phyloP scores from a whole-genome alignment of 2,888 invertebrate genomes.

The Exephanes ischioxanthus region DNA sequence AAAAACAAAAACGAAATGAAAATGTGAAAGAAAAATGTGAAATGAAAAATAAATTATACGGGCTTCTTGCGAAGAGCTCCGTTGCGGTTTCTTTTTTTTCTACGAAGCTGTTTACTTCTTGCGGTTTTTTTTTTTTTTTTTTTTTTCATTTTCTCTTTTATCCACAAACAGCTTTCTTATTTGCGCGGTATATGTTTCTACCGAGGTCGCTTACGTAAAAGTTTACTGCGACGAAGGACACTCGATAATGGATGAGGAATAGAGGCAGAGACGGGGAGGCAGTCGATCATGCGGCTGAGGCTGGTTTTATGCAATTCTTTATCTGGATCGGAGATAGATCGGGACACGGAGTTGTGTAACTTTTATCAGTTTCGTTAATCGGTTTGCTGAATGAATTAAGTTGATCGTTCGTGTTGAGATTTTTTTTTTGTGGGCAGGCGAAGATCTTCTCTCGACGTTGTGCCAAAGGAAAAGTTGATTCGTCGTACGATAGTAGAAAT shows the following conservation, averaged over 20 bases:
- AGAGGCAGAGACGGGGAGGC: conserved; percentile 39
- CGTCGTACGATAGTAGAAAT: not conserved
- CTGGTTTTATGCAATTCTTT: conserved; percentile 9
- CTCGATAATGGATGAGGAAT: conserved; percentile 70
- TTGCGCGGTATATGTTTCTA: not conserved
- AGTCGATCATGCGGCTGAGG: conserved; percentile 44
- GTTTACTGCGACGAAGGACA: conserved; percentile 55
- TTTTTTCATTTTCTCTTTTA: conserved; percentile 22
- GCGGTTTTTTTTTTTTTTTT: conserved; percentile 43
- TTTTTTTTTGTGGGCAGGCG: not conserved
- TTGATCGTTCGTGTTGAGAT: not conserved
- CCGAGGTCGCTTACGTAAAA: conserved; percentile 45
- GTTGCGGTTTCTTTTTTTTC: conserved; percentile 3
- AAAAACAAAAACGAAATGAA: conserved; percentile 14
- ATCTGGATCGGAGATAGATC: not conserved
- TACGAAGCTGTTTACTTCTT: conserved; percentile 29
- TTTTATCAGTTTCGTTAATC: not conserved
- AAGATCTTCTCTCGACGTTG: not conserved
- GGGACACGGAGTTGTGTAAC: not conserved
- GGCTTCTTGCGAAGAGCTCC: conserved; percentile 2
- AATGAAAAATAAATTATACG: conserved; percentile 48
- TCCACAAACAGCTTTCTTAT: conserved; percentile 6
- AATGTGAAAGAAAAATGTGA: conserved; percentile 27
- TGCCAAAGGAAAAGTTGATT: not conserved
- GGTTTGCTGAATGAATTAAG: not conserved